Evolutionary conservation across 2,113 vertebrate species (phyloP), one percentile per base, ranked within the genome.

Genomic region (Zapornia atra): DNA sequence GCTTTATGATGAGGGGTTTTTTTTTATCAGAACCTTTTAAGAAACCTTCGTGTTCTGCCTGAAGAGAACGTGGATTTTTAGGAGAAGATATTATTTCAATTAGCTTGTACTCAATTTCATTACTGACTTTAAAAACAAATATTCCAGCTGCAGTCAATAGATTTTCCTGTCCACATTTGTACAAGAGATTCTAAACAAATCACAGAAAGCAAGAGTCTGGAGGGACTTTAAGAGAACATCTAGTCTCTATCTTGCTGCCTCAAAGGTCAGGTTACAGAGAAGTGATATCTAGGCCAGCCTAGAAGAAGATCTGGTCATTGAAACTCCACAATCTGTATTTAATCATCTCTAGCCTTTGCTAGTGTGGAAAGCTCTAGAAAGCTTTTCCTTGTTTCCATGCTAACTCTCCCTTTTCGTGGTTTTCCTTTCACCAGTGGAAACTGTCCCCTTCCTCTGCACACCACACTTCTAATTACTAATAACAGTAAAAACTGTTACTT

Each of bases 401-500:
- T 1, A 33, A 15, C 24, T 85, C 33, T 26, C 65, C 26, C 15
- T 91, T 73, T 69, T 25, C 6, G 5, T 21, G 2, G 6, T 78
- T 76, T n/a, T 77, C n/a, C 6, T 38, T 0, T 63, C 21, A 7
- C 6, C 21, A 14, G 31, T 54, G 40, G 38, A 42, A 80, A 22
- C 19, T 20, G 3, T 65, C 82, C 36, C 31, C 0, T 0, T 86
- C 16, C 14, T 72, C 38, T 73, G 36, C 0, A 0, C 40, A 25
- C 40, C 11, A 5, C 1, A 51, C 36, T 68, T 34, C 3, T 17
- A 31, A 24, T 48, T 59, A 64, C 48, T 57, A n/a, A n/a, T n/a
- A n/a, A n/a, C n/a, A n/a, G n/a, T 63, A 40, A 53, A 79, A 88
- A 3, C 17, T 69, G 18, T 28, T 68, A 38, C 2, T 82, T 51